Conservation (phyloP, 1,140 invertebrate species). For the Drosophila saltans region DNA sequence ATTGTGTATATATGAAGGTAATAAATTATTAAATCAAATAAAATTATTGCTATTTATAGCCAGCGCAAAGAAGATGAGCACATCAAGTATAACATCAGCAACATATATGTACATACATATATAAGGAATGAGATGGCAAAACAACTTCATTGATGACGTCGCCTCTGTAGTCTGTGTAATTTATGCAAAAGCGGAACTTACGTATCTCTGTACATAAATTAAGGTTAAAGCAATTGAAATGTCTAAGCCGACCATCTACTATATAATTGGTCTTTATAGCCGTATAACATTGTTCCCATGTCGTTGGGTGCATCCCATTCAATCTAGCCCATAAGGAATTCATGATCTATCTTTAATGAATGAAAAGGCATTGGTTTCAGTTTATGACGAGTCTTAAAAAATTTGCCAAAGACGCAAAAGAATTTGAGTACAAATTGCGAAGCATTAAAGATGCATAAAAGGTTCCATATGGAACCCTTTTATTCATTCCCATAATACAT, state of each 20-base stretch:
- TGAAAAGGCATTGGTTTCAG: neutral
- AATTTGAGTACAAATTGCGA: neutral
- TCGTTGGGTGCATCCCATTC: too few species aligned
- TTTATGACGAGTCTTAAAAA: neutral
- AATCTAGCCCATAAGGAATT: neutral
- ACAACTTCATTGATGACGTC: slow-evolving; percentile 43
- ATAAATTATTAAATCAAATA: slow-evolving; percentile 60
- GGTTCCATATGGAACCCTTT: neutral
- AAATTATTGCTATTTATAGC: slow-evolving; percentile 62
- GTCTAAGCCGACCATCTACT: neutral
- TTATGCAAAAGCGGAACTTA: slow-evolving; percentile 63
- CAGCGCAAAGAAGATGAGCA: slow-evolving; percentile 57
- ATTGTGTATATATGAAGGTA: slow-evolving; percentile 46
- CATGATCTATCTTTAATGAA: neutral
- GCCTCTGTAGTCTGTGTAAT: slow-evolving; percentile 12
- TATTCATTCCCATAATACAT: neutral
- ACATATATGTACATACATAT: neutral
- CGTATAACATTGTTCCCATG: slow-evolving; percentile 4
- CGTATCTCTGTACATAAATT: neutral
- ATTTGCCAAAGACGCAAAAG: neutral
- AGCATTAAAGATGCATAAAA: neutral
- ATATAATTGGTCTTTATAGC: slow-evolving; percentile 6
- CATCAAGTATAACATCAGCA: slow-evolving; percentile 34
- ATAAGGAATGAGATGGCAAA: slow-evolving; percentile 16
- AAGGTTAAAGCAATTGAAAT: slow-evolving; percentile 21